A percentile compares a stretch with the other conserved stretches of the same genome.
Conservation (phyloP, 2,113 vertebrate species). For the Bufo bufo region DNA sequence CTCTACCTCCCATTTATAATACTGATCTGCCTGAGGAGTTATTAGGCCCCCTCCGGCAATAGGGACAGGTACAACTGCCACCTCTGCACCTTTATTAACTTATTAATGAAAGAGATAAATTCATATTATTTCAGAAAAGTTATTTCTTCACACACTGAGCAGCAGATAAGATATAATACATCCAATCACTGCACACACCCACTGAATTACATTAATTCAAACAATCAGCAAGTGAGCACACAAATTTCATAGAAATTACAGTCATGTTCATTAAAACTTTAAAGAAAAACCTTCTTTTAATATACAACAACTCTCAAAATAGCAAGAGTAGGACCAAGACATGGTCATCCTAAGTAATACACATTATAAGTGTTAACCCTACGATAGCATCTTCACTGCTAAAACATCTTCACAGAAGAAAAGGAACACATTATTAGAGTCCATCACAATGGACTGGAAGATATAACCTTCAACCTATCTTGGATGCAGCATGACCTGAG, state of each 20-base stretch:
- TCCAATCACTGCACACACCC: background rate
- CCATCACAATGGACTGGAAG: background rate
- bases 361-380: background rate
- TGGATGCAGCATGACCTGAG: background rate
- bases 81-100: background rate
- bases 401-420: constrained; percentile 24
- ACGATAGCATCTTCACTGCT: background rate
- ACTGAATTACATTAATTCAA: background rate
- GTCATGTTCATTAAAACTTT: background rate
- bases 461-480: background rate
- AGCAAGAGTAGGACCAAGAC: background rate
- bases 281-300: background rate
- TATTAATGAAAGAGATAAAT: background rate
- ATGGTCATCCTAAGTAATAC: background rate
- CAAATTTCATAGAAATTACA: constrained; percentile 26
- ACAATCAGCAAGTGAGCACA: background rate
- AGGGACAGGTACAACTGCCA: background rate
- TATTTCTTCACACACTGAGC: background rate
- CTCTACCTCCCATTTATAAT: background rate
- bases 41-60: background rate
- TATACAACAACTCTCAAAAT: no score
- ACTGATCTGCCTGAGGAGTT: background rate
- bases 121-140: background rate
- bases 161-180: background rate
- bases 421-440: background rate